Base-by-base conservation (phyloP, 2,888 invertebrate species). In the Melanotus villosus region DNA sequence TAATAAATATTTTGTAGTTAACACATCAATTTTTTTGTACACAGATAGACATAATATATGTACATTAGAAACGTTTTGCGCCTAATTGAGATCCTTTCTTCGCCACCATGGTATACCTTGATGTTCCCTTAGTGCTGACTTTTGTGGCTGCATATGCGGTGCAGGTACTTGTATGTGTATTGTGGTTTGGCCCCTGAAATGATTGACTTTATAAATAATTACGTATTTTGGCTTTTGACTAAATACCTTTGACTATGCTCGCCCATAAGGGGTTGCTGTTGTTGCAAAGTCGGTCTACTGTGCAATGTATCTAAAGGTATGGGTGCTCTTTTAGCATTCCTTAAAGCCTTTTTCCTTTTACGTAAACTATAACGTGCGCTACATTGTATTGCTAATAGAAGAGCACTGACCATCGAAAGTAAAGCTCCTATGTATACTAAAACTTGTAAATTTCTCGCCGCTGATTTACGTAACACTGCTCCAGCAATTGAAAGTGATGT, bases 361-460 rank as follows among this genome's bases (percentile, higher is more conserved):
- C 78, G 79, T n/a, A 82, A 81, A 34, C 73, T 78, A 43, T 76
- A 85, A 0, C 89, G 85, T 19, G 90, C 90, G 76, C 89, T 89
- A 79, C 90, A 89, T 78, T 91, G 91, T 32, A 91, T 89, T 1
- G 89, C 88, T 4, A 91, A 85, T 34, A 91, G 82, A 7, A 91
- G 85, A 3, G 86, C 87, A 77, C 90, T 90, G 10, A 91, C 91
- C 76, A 90, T 86, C 1, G 90, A 88, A 0, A 90, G 85, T 45
- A 91, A 84, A 71, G 88, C 85, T 82, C 90, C 91, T 79, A 91
- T 91, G 81, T 91, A 91, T 58, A 90, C 89, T 78, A 91, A 84
- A 45, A 91, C 90, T 75, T 90, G 89, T 19, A 90, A 86, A 80
- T 90, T 90, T 63, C 89, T 87, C 77, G 89, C 89, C n/a, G 89